These are phyloP conservation scores for Lamellibrachia columna DNA, from an alignment of 2,888 invertebrate species.

Conservation along the genomic window DNA sequence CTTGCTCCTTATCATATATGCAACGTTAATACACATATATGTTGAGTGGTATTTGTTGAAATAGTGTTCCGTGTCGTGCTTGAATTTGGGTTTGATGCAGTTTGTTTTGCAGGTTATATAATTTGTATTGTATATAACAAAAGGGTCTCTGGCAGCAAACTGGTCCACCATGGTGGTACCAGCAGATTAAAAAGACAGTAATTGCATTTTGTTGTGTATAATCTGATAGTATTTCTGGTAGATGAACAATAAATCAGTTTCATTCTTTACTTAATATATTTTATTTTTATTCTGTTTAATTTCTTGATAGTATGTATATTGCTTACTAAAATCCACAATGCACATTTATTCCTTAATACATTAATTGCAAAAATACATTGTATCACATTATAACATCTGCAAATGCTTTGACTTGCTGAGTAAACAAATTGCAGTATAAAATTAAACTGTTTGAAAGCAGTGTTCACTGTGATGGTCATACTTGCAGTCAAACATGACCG, in stretches of 20 bases:
- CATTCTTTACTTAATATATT: background rate
- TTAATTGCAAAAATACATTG: too few relatives aligned
- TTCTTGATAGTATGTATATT: too few relatives aligned
- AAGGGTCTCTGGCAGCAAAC: background rate
- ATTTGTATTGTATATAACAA: background rate
- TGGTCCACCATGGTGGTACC: constrained; percentile 38
- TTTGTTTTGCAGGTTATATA: background rate
- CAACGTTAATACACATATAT: too few relatives aligned
- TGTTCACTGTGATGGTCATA: background rate
- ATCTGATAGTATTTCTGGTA: too few relatives aligned
- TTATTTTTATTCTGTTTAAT: too few relatives aligned
- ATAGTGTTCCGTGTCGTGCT: background rate
- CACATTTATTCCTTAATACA: too few relatives aligned
- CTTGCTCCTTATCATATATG: too few relatives aligned
- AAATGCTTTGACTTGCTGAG: background rate
- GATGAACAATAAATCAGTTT: too few relatives aligned
- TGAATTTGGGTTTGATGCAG: background rate
- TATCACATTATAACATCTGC: too few relatives aligned
- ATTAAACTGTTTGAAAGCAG: background rate
- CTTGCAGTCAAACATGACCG: constrained; percentile 28
- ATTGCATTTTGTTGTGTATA: too few relatives aligned
- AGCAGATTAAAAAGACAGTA: background rate
- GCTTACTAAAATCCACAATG: too few relatives aligned
- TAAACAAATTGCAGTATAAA: background rate
- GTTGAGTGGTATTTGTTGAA: background rate